phyloP scores from a whole-genome alignment of 2,113 vertebrate species.

The Rhinolophus sinicus region DNA sequence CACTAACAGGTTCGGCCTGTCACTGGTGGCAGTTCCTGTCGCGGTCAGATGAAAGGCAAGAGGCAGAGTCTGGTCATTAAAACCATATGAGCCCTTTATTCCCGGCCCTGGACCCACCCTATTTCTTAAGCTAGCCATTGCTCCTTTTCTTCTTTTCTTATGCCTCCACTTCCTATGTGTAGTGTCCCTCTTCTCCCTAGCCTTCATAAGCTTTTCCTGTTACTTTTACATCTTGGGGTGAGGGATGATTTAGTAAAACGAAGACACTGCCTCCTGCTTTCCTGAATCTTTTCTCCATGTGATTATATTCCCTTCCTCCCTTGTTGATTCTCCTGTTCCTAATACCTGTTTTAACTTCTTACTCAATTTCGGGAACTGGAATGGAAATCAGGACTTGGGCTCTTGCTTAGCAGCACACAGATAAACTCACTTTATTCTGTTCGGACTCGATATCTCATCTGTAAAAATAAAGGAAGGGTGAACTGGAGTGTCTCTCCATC shows the following conservation, averaged over 20 bases:
- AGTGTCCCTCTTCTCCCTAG: neutral
- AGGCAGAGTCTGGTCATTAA: constrained; percentile 11
- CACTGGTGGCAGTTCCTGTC: neutral
- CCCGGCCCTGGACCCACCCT: neutral
- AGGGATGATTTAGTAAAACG: neutral
- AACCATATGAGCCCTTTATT: constrained; percentile 32
- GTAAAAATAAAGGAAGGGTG: neutral
- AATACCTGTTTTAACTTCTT: neutral
- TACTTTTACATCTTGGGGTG: neutral
- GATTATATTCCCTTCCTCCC: neutral
- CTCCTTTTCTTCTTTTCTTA: neutral
- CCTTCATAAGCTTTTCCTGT: neutral
- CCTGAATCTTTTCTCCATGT: neutral
- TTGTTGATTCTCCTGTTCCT: neutral
- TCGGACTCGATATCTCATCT: neutral
- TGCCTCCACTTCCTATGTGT: neutral
- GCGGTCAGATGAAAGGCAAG: constrained; percentile 4
- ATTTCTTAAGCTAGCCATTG: constrained; percentile 26
- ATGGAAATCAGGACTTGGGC: neutral
- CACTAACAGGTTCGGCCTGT: neutral
- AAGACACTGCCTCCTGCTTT: neutral
- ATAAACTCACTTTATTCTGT: neutral
- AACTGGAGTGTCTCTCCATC: neutral
- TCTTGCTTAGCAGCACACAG: accelerated
- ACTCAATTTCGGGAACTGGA: neutral